Conservation (phyloP, 2,797 vertebrate genomes). For the Sebastes goodei region DNA sequence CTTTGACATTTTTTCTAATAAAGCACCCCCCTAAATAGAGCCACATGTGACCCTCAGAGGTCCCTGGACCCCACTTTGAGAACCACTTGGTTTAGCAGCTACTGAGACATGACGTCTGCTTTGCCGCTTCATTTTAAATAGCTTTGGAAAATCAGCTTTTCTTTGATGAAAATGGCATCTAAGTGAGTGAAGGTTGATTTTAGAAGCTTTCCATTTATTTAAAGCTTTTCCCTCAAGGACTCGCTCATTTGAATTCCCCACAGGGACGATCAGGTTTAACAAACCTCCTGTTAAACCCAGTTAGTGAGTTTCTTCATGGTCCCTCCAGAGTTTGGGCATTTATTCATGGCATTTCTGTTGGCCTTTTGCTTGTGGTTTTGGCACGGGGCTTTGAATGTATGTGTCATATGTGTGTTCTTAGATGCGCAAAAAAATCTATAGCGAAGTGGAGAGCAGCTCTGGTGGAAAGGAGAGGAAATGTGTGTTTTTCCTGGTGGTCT, state of each 20-base stretch:
- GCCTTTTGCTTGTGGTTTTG: slow-evolving; percentile 89
- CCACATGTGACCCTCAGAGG: not conserved
- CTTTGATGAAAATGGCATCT: slow-evolving; percentile 51
- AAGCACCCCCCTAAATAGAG: not conserved
- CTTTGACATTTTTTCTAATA: not conserved
- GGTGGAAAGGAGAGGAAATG: slow-evolving; percentile 21
- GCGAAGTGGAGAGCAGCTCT: not conserved
- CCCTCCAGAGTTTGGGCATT: slow-evolving; percentile 83
- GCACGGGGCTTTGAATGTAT: slow-evolving; percentile 71
- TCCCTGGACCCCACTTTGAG: slow-evolving; percentile 8
- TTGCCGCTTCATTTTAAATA: slow-evolving; percentile 41
- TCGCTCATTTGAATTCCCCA: slow-evolving; percentile 54
- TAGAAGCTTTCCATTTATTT: slow-evolving; percentile 61
- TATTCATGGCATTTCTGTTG: slow-evolving; percentile 83
- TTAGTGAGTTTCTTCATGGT: slow-evolving; percentile 69
- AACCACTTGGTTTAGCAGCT: slow-evolving; percentile 9
- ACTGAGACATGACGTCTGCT: slow-evolving; percentile 11
- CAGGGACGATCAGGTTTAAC: slow-evolving; percentile 58
- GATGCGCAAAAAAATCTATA: not conserved
- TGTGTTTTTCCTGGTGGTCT: slow-evolving; percentile 82
- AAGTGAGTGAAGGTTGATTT: slow-evolving; percentile 52
- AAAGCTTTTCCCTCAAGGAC: slow-evolving; percentile 64
- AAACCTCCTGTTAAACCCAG: slow-evolving; percentile 61
- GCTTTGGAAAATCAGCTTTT: slow-evolving; percentile 33
- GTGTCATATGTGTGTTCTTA: slow-evolving; percentile 21